Evolutionary conservation across 2,888 invertebrate species (phyloP), one percentile per base, ranked within the genome.

Genomic region (Acrobeloides nanus): DNA sequence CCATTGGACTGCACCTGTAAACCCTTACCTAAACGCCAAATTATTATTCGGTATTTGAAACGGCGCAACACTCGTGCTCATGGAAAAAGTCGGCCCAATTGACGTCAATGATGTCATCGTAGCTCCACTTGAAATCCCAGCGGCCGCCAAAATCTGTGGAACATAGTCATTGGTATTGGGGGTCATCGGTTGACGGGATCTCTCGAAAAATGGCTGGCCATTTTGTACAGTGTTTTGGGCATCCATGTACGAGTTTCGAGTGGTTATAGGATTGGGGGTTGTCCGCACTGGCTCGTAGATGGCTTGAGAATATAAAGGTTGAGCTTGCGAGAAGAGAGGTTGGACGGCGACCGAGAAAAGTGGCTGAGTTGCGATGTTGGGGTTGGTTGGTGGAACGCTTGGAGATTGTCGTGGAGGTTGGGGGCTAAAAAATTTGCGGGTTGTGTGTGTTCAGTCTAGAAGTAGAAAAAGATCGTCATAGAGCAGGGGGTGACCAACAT

Each of bases 111-210:
- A 12, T 10, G 10, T 29, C 10, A 15, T 15, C 12, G 10, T 8
- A 1, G 41, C 32, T 8, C 31, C 41, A 10, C 17, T 31, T 4
- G 41, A 26, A 7, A 42, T 38, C 18, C 33, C 27, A 7, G 45
- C 53, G 1, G 59, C 54, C 18, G 59, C 59, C 18, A 64, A 47
- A 37, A 65, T 61, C 50, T 66, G 66, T 4, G 66, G 66, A 48
- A 65, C 54, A 46, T 66, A 66, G 31, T 57, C 57, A 37, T 59
- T 47, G 23, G 38, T 26, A 38, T 38, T 38, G 18, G 26, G 8
- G 38, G 25, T 10, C 38, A 21, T 38, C 2, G 38, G 17, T 17
- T 38, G 18, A 17, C 15, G 38, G 26, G 38, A 6, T 6, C 20
- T 15, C 23, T 20, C 26, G 20, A 15, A n/a, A 17, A 38, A 15